These are phyloP conservation scores for Seriola rivoliana DNA, from an alignment of 2,113 vertebrate genomes.

Conservation along the genomic window DNA sequence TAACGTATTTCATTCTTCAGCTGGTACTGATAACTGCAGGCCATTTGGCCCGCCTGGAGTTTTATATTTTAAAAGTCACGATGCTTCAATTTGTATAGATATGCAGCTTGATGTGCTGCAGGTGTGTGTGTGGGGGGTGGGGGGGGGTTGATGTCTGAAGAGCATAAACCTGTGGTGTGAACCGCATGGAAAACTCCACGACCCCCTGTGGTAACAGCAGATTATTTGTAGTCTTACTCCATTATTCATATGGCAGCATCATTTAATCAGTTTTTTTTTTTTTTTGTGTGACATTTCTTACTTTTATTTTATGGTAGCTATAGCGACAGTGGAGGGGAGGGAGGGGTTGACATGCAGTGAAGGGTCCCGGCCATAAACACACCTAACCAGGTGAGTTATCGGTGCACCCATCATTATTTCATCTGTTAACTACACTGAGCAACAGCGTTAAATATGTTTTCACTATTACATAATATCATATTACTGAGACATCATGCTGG, in stretches of 20 bases:
- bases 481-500: too few species aligned
- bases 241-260: conserved; percentile 23
- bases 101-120: conserved; percentile 68
- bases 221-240: conserved; percentile 2
- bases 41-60: conserved; percentile 53
- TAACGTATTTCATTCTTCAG: conserved; percentile 69
- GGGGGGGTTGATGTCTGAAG: conserved; percentile 55
- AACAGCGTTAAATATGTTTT: neutral
- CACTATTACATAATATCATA: neutral
- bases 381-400: neutral
- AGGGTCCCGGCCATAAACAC: too few species aligned
- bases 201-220: conserved; percentile 26
- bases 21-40: conserved; percentile 55
- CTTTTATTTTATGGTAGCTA: neutral
- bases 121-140: conserved; percentile 34
- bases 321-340: neutral
- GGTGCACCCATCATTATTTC: neutral
- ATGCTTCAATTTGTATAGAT: conserved; percentile 71
- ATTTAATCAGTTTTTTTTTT: conserved; percentile 10
- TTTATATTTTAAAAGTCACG: conserved; percentile 60
- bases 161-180: conserved; percentile 56
- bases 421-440: conserved; percentile 30
- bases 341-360: too few species aligned
- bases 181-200: conserved; percentile 36
- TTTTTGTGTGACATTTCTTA: neutral